Evolutionary conservation across 2,113 vertebrate species (phyloP), one percentile per base, ranked within the genome.

Genomic region (Sialia sialis): DNA sequence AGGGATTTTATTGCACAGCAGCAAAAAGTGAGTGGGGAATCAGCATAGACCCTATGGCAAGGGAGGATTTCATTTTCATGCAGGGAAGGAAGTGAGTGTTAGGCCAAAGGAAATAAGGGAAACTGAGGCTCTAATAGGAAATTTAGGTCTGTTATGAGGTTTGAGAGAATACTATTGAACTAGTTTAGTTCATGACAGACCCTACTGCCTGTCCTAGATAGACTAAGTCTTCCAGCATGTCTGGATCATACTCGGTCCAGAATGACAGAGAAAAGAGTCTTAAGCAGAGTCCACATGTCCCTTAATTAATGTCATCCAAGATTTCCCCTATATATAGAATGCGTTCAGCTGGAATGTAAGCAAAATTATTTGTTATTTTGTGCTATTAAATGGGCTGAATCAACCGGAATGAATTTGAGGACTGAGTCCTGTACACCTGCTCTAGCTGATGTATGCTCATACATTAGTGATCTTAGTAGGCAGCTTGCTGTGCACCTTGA

Each of bases 1-100:
- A 77, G 16, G 0, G 20, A 73, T 74, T 85, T 26, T 54, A 59
- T 32, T 76, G 60, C 39, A 55, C 10, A 34, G n/a, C 16, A 86
- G 38, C 21, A 91, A 74, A 94, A 79, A 77, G 56, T 7, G 11
- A 26, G 25, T 63, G 30, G 6, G 27, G n/a, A 62, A 74, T 84
- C 10, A 16, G 64, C 88, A 72, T 13, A 95, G 64, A 62, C 26
- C 9, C 34, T 69, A 20, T 0, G 4, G 44, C 4, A 8, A 69
- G 78, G 54, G 82, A 79, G 93, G 70, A 94, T 90, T 70, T 96
- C 11, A 88, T 95, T 94, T 96, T 93, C 76, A 36, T 51, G 49
- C 60, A 84, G 76, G 11, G 32, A 77, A 68, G 55, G 52, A 38
- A 39, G 60, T 48, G 20, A 85, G 32, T 69, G 25, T 85, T 89